Conservation (phyloP, 2,113 vertebrate genomes). For the Dinomys branickii region DNA sequence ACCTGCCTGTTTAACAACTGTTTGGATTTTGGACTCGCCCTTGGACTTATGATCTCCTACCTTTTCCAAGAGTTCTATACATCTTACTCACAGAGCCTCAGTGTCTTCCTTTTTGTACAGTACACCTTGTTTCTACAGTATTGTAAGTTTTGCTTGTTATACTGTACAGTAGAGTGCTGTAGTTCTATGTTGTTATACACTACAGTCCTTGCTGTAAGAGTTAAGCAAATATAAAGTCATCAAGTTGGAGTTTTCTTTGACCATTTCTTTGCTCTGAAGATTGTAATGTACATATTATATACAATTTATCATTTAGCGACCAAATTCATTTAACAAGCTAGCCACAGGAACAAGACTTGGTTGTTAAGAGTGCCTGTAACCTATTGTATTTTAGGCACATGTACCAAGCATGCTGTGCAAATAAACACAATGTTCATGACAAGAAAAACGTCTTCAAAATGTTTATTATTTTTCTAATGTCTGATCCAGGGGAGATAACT, state of each 20-base stretch:
- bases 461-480: no score
- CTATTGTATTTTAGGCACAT: background rate
- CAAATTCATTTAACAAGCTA: background rate
- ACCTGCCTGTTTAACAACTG: background rate
- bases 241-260: background rate
- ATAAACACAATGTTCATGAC: background rate
- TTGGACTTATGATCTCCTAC: background rate
- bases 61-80: no score
- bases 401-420: background rate
- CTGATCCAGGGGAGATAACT: background rate
- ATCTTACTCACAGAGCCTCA: background rate
- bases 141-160: background rate
- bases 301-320: background rate
- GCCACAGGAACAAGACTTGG: background rate
- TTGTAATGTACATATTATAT: background rate
- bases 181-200: background rate
- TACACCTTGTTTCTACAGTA: background rate
- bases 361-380: background rate
- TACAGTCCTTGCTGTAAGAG: background rate
- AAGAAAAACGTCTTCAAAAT: background rate
- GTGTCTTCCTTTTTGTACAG: no score
- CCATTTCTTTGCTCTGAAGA: background rate
- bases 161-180: background rate
- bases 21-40: background rate
- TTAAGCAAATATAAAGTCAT: background rate